Evolutionary conservation across 2,113 vertebrate genomes (phyloP), one percentile per base, ranked within the genome.

Genomic region (Gorsachius goisagi): DNA sequence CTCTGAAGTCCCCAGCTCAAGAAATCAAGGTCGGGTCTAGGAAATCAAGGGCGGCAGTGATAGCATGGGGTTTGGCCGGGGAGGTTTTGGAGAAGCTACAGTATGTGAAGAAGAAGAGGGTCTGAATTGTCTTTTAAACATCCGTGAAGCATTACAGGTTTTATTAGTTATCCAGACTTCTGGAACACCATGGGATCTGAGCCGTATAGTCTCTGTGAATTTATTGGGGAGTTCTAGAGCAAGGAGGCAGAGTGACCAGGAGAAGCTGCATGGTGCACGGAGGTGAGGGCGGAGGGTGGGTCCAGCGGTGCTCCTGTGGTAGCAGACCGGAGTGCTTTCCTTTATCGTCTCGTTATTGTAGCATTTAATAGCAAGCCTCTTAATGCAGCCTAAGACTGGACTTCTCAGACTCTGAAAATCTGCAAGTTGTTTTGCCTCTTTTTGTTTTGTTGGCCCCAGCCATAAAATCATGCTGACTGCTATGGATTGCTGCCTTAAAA

Each of bases 151-250:
- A 0, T 72, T 50, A 24, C 11, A 63, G 32, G 16, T 10, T 28
- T 66, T 80, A 39, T 53, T 35, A 53, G 20, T 37, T 27, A 41
- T 28, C 50, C 15, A 9, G 41, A 39, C 11, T 39, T 27, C 4
- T 35, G 85, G n/a, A 59, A n/a, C 26, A 37, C 13, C 11, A 3
- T 30, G 24, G 41, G 28, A 60, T 82, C 2, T 56, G 33, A 79
- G 74, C 56, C 2, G 1, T 44, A 1, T 5, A 8, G 9, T 27
- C 49, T 6, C 0, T 4, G 10, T 28, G 50, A 62, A 33, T 45
- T 85, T 72, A n/a, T 13, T 35, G 75, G 56, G 63, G 37, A 55
- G 45, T 12, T 49, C 33, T 27, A 17, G 47, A 77, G 19, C n/a
- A 45, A 49, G 45, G 55, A 32, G 5, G 3, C 3, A 20, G 28